Percentiles rank a stretch among this genome's conserved stretches.
These are phyloP conservation scores for Cryptoprocta ferox DNA, from an alignment of 2,797 vertebrate species.

Conservation along the genomic window DNA sequence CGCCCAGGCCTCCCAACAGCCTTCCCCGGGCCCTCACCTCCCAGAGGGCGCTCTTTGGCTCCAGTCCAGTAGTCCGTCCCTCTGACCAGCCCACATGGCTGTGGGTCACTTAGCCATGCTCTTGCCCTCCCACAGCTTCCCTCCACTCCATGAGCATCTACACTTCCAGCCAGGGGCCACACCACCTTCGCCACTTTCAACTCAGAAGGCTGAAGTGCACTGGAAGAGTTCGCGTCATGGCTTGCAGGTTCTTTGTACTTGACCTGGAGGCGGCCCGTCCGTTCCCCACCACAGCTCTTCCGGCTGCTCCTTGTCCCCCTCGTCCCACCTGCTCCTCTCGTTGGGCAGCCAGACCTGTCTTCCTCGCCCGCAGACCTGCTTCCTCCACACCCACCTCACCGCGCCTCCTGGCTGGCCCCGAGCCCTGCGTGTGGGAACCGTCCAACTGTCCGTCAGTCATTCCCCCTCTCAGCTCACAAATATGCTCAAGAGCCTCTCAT, in stretches of 20 bases:
- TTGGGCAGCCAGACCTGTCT: background rate
- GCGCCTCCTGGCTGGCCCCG: background rate
- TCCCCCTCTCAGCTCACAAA: background rate
- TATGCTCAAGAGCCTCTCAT: background rate
- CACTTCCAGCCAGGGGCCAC: background rate
- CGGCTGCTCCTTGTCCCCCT: rapidly evolving
- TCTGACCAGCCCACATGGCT: no score
- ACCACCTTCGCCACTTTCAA: rapidly evolving
- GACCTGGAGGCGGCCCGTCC: background rate
- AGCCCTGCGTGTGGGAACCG: rapidly evolving
- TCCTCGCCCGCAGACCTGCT: background rate
- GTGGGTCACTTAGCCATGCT: background rate
- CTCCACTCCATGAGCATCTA: background rate
- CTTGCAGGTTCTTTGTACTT: background rate
- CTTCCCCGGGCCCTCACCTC: background rate
- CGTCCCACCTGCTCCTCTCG: background rate
- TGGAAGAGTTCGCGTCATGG: background rate
- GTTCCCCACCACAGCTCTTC: background rate
- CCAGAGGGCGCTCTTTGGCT: background rate
- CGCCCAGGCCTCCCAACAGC: no score
- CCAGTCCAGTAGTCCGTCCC: background rate
- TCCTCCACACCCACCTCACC: background rate
- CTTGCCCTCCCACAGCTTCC: background rate
- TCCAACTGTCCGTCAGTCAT: background rate
- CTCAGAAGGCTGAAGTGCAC: background rate